phyloP scores from a whole-genome alignment of 2,888 invertebrate genomes.

The Lydus trimaculatus region DNA sequence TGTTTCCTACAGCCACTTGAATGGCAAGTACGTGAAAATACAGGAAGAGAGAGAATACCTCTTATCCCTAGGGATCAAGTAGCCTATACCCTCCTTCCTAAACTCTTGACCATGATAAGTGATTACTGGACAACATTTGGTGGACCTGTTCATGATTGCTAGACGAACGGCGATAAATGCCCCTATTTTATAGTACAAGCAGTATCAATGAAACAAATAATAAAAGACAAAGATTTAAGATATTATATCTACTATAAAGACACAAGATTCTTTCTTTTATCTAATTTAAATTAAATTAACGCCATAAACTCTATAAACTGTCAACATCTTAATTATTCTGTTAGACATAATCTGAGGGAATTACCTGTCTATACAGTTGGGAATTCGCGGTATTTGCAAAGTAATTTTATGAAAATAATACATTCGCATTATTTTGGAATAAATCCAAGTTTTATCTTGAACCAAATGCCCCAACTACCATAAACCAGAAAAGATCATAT shows the following conservation, averaged over 20 bases:
- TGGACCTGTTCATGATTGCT: neutral
- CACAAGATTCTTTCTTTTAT: neutral
- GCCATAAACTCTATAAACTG: neutral
- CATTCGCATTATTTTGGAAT: neutral
- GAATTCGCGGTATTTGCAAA: neutral
- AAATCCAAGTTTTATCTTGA: neutral
- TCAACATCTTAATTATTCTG: neutral
- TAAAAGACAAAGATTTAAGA: neutral
- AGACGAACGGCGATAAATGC: neutral
- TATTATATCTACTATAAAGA: too few species aligned
- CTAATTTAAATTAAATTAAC: neutral
- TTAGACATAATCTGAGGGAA: neutral
- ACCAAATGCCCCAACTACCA: neutral
- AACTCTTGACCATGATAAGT: conserved; percentile 16
- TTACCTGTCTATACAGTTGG: conserved; percentile 6
- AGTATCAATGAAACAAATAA: neutral
- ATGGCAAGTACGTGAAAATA: conserved; percentile 24
- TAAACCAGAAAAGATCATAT: neutral
- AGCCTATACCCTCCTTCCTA: conserved; percentile 40
- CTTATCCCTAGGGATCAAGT: conserved; percentile 41
- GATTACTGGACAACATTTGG: conserved; percentile 1
- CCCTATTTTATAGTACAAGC: neutral
- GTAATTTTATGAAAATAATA: neutral
- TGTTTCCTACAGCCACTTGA: conserved; percentile 40
- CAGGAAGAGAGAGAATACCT: conserved; percentile 10